Base-by-base conservation (phyloP, 1,140 invertebrate species). In the Streblospio benedicti region DNA sequence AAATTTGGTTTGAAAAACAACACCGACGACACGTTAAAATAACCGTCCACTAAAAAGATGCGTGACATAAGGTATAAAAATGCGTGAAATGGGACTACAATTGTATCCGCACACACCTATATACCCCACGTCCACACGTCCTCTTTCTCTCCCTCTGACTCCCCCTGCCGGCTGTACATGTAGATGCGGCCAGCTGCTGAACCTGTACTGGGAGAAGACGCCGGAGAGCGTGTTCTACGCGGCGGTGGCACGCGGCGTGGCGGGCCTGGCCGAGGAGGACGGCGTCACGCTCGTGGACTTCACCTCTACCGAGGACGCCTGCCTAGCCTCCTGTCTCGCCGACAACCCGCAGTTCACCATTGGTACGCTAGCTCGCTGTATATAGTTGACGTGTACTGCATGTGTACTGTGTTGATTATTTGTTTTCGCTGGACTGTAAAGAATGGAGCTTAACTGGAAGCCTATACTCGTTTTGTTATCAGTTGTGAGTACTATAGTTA, bases 191-290 rank as follows among this genome's bases (percentile, higher is more conserved):
- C 60, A 62, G 9, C 14, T 62, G 32, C 20, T 62, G 43, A 62
- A 62, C 47, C 25, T 62, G 20, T 58, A 57, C 35, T 62, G 60
- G 60, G 60, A 62, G 49, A 62, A 62, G 35, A 58, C 55, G 14
- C 54, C 54, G 16, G 60, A 62, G 30, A 16, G 25, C n/a, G 60
- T 57, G 16, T 50, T 62, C n/a, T 57, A 57, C 30, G 20, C n/a
- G 16, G 27, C 60, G 12, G 54, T 62, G 31, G 23, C 25, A 20
- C 28, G 30, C 1, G 27, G 27, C 16, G 23, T 62, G 41, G 54
- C 20, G 1, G 30, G 18, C 23, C 14, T 57, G 33, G 55, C 20
- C 30, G 16, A 35, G 25, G 28, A 57, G 41, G 55, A 28, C 23
- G 45, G 47, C 32, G 14, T 57, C 6, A 20, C 30, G 5, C 55